Evolutionary conservation across 2,113 vertebrate species (phyloP).

Genomic region (Indicator indicator): DNA sequence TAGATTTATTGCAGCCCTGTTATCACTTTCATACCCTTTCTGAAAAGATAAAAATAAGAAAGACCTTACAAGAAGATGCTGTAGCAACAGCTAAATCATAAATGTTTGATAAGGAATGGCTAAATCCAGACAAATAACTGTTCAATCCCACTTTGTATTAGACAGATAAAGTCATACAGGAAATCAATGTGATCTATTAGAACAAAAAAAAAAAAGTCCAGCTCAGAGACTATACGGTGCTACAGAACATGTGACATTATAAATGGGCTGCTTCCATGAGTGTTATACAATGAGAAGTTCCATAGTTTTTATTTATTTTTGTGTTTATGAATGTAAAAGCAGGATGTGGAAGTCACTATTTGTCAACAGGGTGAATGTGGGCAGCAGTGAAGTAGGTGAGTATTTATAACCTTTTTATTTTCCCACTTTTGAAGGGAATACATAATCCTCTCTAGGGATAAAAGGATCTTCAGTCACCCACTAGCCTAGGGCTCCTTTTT

Average conservation of each 20-base stretch:
- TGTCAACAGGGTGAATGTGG: slow-evolving; percentile 47
- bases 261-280: slow-evolving; percentile 64
- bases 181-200: slow-evolving; percentile 91
- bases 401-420: slow-evolving; percentile 55
- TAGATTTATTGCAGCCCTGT: slow-evolving; percentile 73
- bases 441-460: slow-evolving; percentile 57
- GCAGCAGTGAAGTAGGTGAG: slow-evolving; percentile 48
- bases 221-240: slow-evolving; percentile 61
- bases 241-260: slow-evolving; percentile 68
- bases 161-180: slow-evolving; percentile 92
- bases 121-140: slow-evolving; percentile 82
- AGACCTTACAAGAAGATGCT: slow-evolving; percentile 78
- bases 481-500: slow-evolving; percentile 66
- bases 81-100: slow-evolving; percentile 79
- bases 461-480: slow-evolving; percentile 64
- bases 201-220: slow-evolving; percentile 79
- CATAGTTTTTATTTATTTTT: slow-evolving; percentile 63
- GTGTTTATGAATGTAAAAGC: slow-evolving; percentile 46
- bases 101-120: slow-evolving; percentile 85
- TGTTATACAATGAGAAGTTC: slow-evolving; percentile 60
- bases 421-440: slow-evolving; percentile 52
- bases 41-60: slow-evolving; percentile 80
- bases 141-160: slow-evolving; percentile 86
- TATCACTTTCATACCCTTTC: slow-evolving; percentile 68
- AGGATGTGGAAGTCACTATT: slow-evolving; percentile 30